These are phyloP conservation scores for Octopus sinensis DNA, from an alignment of 1,140 invertebrate species.

Conservation along the genomic window DNA sequence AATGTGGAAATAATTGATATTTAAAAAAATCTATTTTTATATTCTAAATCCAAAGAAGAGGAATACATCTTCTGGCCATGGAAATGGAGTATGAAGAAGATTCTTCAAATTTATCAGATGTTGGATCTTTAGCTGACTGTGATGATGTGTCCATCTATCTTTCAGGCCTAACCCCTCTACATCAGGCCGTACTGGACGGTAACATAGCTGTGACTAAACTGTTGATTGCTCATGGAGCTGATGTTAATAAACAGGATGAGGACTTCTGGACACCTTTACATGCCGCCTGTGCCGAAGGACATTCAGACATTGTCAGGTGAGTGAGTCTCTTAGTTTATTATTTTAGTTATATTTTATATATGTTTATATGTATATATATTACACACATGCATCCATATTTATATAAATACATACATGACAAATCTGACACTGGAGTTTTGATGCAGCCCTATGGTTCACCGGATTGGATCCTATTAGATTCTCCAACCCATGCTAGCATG, in stretches of 20 bases:
- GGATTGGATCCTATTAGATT: no score
- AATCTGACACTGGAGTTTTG: no score
- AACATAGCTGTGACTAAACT: conserved; percentile 47
- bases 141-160: conserved; percentile 8
- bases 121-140: background rate
- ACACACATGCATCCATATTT: background rate
- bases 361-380: background rate
- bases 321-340: background rate
- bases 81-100: background rate
- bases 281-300: conserved; percentile 53
- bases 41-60: no score
- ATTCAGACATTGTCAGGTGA: conserved; percentile 50
- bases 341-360: background rate
- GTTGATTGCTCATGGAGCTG: conserved; percentile 49
- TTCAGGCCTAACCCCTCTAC: conserved; percentile 53
- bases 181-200: conserved; percentile 54
- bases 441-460: no score
- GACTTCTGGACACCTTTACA: conserved; percentile 56
- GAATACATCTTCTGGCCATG: no score
- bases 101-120: background rate
- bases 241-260: conserved; percentile 54
- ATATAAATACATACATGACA: background rate
- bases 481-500: no score
- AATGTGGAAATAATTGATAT: no score
- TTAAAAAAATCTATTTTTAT: no score